A percentile compares a stretch with the other conserved stretches of the same genome.
These are phyloP conservation scores for Peribatodes rhomboidaria DNA, from an alignment of 2,888 invertebrate genomes.

Conservation along the genomic window DNA sequence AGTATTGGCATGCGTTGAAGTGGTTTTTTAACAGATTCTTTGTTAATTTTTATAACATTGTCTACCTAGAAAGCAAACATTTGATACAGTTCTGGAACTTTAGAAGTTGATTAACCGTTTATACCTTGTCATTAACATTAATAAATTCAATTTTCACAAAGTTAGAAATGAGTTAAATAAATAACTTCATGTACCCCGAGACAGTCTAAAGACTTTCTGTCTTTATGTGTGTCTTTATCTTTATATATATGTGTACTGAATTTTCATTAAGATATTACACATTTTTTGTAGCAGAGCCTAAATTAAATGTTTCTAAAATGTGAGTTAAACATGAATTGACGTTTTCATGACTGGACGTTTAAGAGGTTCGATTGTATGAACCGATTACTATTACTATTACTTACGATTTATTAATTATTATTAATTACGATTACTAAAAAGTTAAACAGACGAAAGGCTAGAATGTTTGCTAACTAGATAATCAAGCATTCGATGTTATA, in stretches of 20 bases:
- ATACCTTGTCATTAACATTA: slow-evolving; percentile 39
- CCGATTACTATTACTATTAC: no score
- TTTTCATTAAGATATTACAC: no score
- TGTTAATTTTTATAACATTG: slow-evolving; percentile 22
- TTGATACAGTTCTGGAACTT: slow-evolving; percentile 28
- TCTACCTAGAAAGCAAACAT: slow-evolving; percentile 41
- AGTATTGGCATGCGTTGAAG: slow-evolving; percentile 29
- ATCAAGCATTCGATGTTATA: slow-evolving; percentile 19
- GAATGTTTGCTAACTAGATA: slow-evolving; percentile 40
- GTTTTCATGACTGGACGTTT: no score
- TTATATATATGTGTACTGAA: no score
- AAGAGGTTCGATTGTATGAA: no score
- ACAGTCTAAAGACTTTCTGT: neutral
- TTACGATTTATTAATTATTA: no score
- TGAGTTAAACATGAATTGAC: no score
- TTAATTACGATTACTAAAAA: no score
- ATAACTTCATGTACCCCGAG: slow-evolving; percentile 15
- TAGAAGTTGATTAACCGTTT: slow-evolving; percentile 35
- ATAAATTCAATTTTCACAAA: slow-evolving; percentile 34
- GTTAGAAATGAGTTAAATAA: slow-evolving; percentile 20
- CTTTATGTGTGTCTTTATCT: no score
- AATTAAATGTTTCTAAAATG: no score
- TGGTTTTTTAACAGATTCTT: neutral
- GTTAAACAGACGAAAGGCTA: neutral
- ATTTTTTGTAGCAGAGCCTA: no score